Percentiles rank a stretch among this genome's conserved stretches.
Conservation (phyloP, 2,888 invertebrate species). For the Chaitophorus viminalis region DNA sequence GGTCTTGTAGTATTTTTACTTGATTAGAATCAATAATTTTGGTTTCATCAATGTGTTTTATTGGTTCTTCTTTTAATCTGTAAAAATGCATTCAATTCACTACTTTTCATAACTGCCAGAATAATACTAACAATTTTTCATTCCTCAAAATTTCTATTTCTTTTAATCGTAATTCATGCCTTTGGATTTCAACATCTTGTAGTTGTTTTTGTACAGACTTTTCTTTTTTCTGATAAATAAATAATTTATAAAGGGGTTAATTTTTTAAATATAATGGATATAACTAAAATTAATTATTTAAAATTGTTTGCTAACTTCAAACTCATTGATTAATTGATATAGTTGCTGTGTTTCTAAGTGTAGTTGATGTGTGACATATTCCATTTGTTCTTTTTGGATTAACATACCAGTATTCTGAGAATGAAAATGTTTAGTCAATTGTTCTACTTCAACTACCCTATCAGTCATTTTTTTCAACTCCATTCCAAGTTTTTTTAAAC, state of each 20-base stretch:
- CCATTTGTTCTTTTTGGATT: slow-evolving; percentile 23
- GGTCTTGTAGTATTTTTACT: slow-evolving; percentile 31
- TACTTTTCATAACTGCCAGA: neutral
- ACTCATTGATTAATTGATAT: slow-evolving; percentile 21
- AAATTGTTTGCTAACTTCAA: slow-evolving; percentile 21
- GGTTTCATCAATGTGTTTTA: neutral
- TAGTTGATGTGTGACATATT: slow-evolving; percentile 14
- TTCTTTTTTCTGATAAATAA: slow-evolving; percentile 26
- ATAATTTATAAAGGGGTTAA: neutral
- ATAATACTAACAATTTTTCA: slow-evolving; percentile 40
- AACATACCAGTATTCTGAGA: neutral
- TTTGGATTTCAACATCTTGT: slow-evolving; percentile 37
- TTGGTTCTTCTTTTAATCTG: slow-evolving; percentile 32
- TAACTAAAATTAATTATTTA: neutral
- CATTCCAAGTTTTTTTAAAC: slow-evolving; percentile 23
- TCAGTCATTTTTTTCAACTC: slow-evolving; percentile 1
- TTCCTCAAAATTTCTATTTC: slow-evolving; percentile 36
- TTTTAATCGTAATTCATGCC: slow-evolving; percentile 22
- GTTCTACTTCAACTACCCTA: slow-evolving; percentile 7
- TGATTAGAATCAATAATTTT: slow-evolving; percentile 29
- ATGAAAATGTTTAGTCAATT: slow-evolving; percentile 5
- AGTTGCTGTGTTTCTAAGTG: slow-evolving; percentile 30
- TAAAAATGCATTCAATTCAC: neutral
- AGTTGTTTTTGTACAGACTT: slow-evolving; percentile 17
- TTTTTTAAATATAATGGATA: neutral